Evolutionary conservation across 2,888 invertebrate species (phyloP), one percentile per base, ranked within the genome.

Genomic region (Drosophila eohydei): DNA sequence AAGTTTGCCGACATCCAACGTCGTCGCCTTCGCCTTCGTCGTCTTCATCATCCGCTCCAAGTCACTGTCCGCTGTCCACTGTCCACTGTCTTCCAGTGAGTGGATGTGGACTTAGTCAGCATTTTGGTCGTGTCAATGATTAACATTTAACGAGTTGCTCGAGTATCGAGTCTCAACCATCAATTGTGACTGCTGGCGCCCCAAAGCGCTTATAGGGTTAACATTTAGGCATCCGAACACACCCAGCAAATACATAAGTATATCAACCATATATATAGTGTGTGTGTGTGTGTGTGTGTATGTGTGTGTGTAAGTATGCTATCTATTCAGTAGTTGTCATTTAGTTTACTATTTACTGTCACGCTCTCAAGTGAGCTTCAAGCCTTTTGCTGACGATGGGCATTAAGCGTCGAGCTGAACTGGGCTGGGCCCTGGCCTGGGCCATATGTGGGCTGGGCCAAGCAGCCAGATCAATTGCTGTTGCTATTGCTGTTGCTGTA

Each of bases 301-400:
- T 78, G 44, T 65, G 21, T 61, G 11, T 63, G 51, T 65, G 48
- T 70, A 66, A 72, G 44, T 48, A 40, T 56, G 68, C 71, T 75
- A 84, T 72, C 83, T 86, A 83, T 78, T 71, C 72, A 82, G 85
- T 89, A 85, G 80, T 88, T 85, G 87, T 85, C 89, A 85, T 89
- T 89, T 88, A 78, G 88, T 68, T 86, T 80, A 83, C 78, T 88
- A 84, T 83, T 87, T 89, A 89, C 89, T 90, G 90, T 90, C 88
- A 90, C 83, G 90, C 87, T 88, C 84, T 80, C 76, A 75, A 78
- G 71, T 77, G 80, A 71, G 71, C 77, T 77, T 79, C 75, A 79
- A 74, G 46, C 74, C 57, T 40, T 50, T 52, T 52, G 66, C 51
- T 67, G 61, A 38, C 70, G 74, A 79, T 74, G 80, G 77, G 77